Evolutionary conservation across 1,140 invertebrate genomes (phyloP).

Genomic region (Nasonia vitripennis): DNA sequence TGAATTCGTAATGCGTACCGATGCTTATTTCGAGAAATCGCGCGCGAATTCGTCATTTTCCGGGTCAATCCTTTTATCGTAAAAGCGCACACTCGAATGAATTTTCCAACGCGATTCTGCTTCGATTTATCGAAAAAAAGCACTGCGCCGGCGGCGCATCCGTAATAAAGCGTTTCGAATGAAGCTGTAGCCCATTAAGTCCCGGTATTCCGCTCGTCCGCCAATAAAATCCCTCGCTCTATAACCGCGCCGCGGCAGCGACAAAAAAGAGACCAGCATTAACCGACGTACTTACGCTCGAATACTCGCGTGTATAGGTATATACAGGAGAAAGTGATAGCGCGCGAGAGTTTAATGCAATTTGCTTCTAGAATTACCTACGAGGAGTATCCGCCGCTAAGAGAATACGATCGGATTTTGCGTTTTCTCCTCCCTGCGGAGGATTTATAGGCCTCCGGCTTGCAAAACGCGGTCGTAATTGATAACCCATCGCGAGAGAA

Average conservation of each 20-base stretch:
- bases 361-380: slow-evolving; percentile 42
- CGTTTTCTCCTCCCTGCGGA: too few species aligned
- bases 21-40: background rate
- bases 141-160: too few species aligned
- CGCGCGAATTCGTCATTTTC: background rate
- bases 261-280: background rate
- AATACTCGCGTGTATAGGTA: background rate
- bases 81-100: background rate
- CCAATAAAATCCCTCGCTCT: background rate
- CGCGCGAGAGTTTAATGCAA: background rate
- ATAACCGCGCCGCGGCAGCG: background rate
- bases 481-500: too few species aligned
- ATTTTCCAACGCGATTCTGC: too few species aligned
- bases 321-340: slow-evolving; percentile 38
- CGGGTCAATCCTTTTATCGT: background rate
- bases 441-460: too few species aligned
- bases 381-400: background rate
- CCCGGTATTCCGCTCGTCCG: background rate
- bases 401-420: background rate
- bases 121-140: too few species aligned
- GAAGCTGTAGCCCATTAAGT: too few species aligned
- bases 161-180: too few species aligned
- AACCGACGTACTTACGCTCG: background rate
- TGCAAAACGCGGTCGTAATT: too few species aligned
- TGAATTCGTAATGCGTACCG: background rate